Base-by-base conservation (phyloP, 2,888 invertebrate species). In the Eupithecia inturbata region DNA sequence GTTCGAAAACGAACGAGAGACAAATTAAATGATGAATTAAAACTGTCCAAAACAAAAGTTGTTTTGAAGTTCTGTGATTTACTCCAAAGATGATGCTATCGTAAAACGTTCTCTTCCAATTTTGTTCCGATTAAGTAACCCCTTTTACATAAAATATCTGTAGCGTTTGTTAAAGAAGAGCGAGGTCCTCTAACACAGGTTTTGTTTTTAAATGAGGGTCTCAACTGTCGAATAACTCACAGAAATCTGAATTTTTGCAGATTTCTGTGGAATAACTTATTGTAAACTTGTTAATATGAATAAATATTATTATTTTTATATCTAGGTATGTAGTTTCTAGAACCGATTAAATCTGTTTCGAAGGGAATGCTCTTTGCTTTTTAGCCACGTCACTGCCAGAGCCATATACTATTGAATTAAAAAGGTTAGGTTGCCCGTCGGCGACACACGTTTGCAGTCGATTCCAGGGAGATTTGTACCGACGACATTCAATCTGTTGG, bases 341-440 rank as follows among this genome's bases (percentile, higher is more conserved):
- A n/a, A 45, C 45, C 19, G 9, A n/a, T 19, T 45, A n/a, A 2
- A n/a, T n/a, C 45, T 45, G 22, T 10, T 53, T 53, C 49, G 49
- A 22, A 53, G 49, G 6, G 22, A n/a, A 45, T 14, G 12, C 9
- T 28, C 62, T 39, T 10, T 45, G 31, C 22, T 53, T 10, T 53
- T 63, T 31, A 66, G 41, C n/a, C 33, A 62, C 60, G 28, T 45
- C 53, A n/a, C 70, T 45, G 69, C 28, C 33, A 31, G 26, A n/a
- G 41, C n/a, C 49, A 73, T 75, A 67, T 41, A 72, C 68, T 75
- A 75, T 75, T 70, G 53, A 72, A 67, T 33, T 67, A 26, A 72
- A 75, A 67, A 67, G 75, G 72, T 67, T 67, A 72, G 49, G 26
- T 67, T 39, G 19, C 19, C 74, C 64, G 57, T 74, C 53, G 69